These are phyloP conservation scores for Lycopodina hypogea DNA, from an alignment of 37 sponge, comb jelly and placozoan species.

Conservation along the genomic window DNA sequence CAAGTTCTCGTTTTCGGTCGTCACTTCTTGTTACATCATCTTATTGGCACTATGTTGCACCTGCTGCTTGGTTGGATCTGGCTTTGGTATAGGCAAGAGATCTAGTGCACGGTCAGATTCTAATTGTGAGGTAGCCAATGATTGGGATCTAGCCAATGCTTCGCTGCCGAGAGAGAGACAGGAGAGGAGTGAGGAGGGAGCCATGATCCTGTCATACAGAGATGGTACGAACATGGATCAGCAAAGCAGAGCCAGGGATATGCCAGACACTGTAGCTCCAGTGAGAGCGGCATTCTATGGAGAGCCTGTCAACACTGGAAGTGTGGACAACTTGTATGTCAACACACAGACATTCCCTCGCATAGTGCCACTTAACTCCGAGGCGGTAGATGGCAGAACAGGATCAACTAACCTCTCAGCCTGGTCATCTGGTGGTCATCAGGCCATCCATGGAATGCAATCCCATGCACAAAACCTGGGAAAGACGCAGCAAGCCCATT, in stretches of 20 bases:
- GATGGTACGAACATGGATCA: neutral
- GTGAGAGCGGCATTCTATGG: too few relatives aligned
- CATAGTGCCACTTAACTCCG: too few relatives aligned
- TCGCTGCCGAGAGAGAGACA: neutral
- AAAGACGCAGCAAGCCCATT: neutral
- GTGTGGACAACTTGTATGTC: too few relatives aligned
- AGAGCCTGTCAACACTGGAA: too few relatives aligned
- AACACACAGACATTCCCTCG: too few relatives aligned
- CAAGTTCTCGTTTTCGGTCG: constrained; percentile 67
- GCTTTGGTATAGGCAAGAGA: neutral
- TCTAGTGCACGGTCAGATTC: neutral
- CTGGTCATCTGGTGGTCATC: too few relatives aligned
- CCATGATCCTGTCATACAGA: neutral
- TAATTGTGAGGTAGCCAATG: neutral
- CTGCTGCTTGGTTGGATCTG: constrained; percentile 37
- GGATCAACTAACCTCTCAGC: too few relatives aligned
- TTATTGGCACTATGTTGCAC: constrained; percentile 33
- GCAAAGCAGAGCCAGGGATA: too few relatives aligned
- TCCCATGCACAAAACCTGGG: too few relatives aligned
- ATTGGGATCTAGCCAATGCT: neutral
- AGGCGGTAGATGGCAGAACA: too few relatives aligned
- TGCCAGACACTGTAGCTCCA: too few relatives aligned
- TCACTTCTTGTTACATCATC: constrained; percentile 57
- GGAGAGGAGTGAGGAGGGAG: constrained; percentile 1
- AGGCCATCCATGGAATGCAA: too few relatives aligned